These are phyloP conservation scores for Galbula dea DNA, from an alignment of 2,113 vertebrate species.

Conservation along the genomic window DNA sequence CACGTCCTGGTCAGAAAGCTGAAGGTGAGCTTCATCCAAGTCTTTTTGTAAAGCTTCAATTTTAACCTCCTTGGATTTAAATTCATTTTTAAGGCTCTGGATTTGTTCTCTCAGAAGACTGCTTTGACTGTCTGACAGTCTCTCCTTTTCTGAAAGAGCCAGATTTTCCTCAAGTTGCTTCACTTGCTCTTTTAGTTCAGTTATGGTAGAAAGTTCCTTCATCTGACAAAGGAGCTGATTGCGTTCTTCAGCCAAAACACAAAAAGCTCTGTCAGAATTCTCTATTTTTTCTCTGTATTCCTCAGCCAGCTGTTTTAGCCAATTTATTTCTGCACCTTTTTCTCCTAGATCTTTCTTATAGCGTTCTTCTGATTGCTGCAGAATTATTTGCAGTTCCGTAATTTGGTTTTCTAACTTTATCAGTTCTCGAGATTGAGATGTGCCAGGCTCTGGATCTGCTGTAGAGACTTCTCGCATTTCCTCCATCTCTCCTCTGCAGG, in stretches of 20 bases:
- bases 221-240: constrained; percentile 70
- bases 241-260: constrained; percentile 68
- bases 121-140: constrained; percentile 67
- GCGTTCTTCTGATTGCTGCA: constrained; percentile 56
- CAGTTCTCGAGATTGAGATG: constrained; percentile 37
- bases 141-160: constrained; percentile 69
- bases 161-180: constrained; percentile 66
- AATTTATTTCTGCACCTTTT: constrained; percentile 75
- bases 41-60: constrained; percentile 81
- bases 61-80: constrained; percentile 81
- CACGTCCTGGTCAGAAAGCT: constrained; percentile 75
- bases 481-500: background rate
- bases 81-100: constrained; percentile 77
- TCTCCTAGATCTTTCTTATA: constrained; percentile 54
- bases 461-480: background rate
- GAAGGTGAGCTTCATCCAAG: constrained; percentile 72
- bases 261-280: constrained; percentile 43
- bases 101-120: constrained; percentile 83
- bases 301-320: constrained; percentile 68
- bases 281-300: constrained; percentile 74
- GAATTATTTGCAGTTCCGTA: constrained; percentile 47
- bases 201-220: constrained; percentile 45
- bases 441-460: background rate
- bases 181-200: constrained; percentile 70
- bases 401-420: constrained; percentile 43